Base-by-base conservation (phyloP, 2,113 vertebrate species). In the Rissa tridactyla region DNA sequence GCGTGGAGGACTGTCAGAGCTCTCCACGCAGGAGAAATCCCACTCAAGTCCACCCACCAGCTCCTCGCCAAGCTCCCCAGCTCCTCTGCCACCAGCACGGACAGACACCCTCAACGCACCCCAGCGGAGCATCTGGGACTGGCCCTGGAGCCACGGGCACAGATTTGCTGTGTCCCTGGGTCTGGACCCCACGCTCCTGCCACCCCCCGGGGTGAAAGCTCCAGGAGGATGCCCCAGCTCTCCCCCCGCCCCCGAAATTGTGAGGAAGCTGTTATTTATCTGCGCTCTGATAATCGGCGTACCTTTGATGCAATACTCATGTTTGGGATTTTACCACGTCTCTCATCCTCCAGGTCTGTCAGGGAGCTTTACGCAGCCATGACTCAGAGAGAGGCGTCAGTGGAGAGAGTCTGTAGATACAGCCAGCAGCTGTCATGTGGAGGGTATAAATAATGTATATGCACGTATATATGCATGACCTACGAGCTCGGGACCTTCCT, bases 311-410 rank as follows among this genome's bases (percentile, higher is more conserved):
- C 75, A 70, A 76, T 81, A 76, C 92, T 90, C 38, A 5, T 94
- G 91, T 84, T 91, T 61, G 87, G 82, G 95, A 80, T 96, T 96
- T 94, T 87, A 95, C 88, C 95, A 89, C 26, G 3, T 82, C 89
- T 92, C 78, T 88, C 75, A 93, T 91, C 65, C 92, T 86, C 76
- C 95, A 78, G 92, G 91, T 86, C 93, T 97, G 69, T 78, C 80
- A 86, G 68, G 72, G 88, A 93, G 69, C 60, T 93, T 84, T 87
- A 81, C 1, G 1, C 85, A 95, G 79, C 68, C 49, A 1, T 96
- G 95, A 94, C 82, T 97, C 95, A 97, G 94, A 94, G 17, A 80
- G 76, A 86, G 62, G 82, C 60, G 9, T 76, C 86, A 84, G 86
- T 73, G 68, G 38, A 92, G 47, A 46, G 44, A 90, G 47, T n/a